Evolutionary conservation across 1,140 invertebrate genomes (phyloP).

Genomic region (Calliphora vicina): DNA sequence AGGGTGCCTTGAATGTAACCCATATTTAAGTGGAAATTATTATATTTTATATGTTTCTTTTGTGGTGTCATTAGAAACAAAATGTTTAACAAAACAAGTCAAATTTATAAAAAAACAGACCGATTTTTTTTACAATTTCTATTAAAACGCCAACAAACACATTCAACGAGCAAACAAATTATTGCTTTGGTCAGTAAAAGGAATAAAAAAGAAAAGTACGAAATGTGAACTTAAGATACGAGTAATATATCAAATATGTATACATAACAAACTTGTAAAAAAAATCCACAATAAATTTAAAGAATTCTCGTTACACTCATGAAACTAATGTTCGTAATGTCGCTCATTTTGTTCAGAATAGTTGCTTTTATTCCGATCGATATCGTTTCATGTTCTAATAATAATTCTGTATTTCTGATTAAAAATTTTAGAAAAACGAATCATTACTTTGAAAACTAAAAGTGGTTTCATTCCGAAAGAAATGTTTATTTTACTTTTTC

Average conservation of each 20-base stretch:
- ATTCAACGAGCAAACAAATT: not conserved
- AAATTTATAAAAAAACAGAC: not conserved
- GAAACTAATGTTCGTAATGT: too few species aligned
- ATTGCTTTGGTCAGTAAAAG: not conserved
- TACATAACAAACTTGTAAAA: constrained; percentile 1
- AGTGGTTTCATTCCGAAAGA: too few species aligned
- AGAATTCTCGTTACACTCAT: not conserved
- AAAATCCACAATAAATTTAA: not conserved
- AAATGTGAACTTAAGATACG: not conserved
- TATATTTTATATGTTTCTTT: not conserved
- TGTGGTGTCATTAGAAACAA: not conserved
- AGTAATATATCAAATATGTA: not conserved
- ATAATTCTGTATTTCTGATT: too few species aligned
- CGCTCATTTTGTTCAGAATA: too few species aligned
- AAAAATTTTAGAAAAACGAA: too few species aligned
- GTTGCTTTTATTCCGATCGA: too few species aligned
- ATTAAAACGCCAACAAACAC: not conserved
- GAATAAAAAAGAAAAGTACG: not conserved
- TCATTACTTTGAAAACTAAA: too few species aligned
- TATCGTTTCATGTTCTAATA: too few species aligned
- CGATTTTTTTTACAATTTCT: not conserved
- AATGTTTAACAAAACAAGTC: not conserved
- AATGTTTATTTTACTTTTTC: too few species aligned
- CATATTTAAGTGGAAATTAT: too few species aligned
- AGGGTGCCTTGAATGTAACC: not conserved